A percentile compares a stretch with the other conserved stretches of the same genome.
Conservation (phyloP, 2,888 invertebrate genomes). For the Sarcophaga carnaria region DNA sequence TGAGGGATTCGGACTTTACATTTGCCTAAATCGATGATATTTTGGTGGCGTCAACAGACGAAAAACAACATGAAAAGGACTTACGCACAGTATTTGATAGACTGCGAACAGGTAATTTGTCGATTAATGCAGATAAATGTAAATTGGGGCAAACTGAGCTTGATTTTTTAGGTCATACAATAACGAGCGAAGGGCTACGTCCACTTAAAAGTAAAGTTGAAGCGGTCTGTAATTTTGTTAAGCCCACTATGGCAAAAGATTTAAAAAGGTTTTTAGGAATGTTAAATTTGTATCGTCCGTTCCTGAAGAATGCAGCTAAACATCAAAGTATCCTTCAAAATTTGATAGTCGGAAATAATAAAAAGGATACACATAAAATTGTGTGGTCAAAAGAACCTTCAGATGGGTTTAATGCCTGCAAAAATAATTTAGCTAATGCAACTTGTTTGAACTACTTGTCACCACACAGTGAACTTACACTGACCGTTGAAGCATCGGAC, state of each 20-base stretch:
- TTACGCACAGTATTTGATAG: neutral
- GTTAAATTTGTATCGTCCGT: neutral
- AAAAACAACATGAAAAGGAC: neutral
- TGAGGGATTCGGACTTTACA: no score
- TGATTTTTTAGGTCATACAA: neutral
- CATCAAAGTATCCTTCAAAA: conserved; percentile 2
- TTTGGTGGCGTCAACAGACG: no score
- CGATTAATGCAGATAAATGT: neutral
- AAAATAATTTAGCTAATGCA: conserved; percentile 9
- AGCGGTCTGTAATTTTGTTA: neutral
- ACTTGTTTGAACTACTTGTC: conserved; percentile 10
- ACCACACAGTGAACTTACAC: neutral
- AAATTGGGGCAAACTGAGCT: neutral
- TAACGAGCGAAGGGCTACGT: conserved; percentile 15
- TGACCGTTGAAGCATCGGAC: conserved; percentile 32
- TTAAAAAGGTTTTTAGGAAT: neutral
- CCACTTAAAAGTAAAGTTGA: conserved; percentile 27
- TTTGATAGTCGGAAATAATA: neutral
- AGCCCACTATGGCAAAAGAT: conserved; percentile 54
- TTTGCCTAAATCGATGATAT: no score
- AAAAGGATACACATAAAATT: conserved; percentile 33
- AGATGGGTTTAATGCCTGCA: conserved; percentile 15
- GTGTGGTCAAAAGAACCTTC: neutral
- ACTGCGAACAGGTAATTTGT: neutral
- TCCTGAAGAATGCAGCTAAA: no score